Percentiles rank a stretch among this genome's conserved stretches.
Evolutionary conservation across 2,888 invertebrate species (phyloP).

Genomic region (Mesoligia furuncula): DNA sequence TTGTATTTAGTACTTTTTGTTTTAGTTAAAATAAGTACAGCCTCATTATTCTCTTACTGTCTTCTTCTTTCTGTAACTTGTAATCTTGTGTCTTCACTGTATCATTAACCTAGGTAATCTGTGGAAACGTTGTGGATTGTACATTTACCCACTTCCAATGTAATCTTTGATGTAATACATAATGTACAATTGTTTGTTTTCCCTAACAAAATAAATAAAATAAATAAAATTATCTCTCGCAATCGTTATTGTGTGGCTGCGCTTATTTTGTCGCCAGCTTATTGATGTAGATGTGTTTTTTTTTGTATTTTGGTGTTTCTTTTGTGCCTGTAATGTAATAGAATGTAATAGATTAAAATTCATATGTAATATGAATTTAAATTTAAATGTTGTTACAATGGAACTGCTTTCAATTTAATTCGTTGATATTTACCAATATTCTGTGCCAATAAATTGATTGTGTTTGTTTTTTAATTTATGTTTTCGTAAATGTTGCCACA

Average conservation of each 20-base stretch:
- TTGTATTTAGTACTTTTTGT: too few relatives aligned
- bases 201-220: too few relatives aligned
- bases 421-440: not conserved
- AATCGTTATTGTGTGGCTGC: constrained; percentile 62
- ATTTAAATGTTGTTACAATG: not conserved
- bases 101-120: too few relatives aligned
- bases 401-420: constrained; percentile 3
- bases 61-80: too few relatives aligned
- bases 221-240: constrained; percentile 63
- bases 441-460: not conserved
- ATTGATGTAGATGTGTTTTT: constrained; percentile 31
- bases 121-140: too few relatives aligned
- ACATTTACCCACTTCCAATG: too few relatives aligned
- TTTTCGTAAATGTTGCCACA: constrained; percentile 14
- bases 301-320: not conserved
- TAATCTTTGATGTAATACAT: too few relatives aligned
- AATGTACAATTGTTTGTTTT: too few relatives aligned
- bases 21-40: too few relatives aligned
- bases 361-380: not conserved
- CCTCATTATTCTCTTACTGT: too few relatives aligned
- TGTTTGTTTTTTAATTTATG: constrained; percentile 11
- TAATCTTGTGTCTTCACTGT: too few relatives aligned
- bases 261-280: constrained; percentile 38
- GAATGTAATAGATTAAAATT: not conserved
- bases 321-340: not conserved